These are phyloP conservation scores for Hoplodrina blanda DNA, from an alignment of 2,888 invertebrate species.

Conservation along the genomic window DNA sequence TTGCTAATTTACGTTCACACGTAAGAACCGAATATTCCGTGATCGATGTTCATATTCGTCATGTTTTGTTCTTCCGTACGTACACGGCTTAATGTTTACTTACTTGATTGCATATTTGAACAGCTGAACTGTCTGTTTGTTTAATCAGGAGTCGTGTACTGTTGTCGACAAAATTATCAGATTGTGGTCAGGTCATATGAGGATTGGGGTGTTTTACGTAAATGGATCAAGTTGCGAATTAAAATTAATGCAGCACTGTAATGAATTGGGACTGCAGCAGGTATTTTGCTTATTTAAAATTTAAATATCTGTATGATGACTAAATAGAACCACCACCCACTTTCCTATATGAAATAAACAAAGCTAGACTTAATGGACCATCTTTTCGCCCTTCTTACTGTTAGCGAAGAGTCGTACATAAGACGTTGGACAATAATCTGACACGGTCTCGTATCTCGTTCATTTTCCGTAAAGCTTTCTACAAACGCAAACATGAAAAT, in stretches of 20 bases:
- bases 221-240: too few species aligned
- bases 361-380: neutral
- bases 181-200: too few species aligned
- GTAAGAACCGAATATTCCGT: too few species aligned
- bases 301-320: too few species aligned
- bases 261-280: too few species aligned
- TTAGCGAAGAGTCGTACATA: neutral
- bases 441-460: constrained; percentile 1
- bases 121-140: neutral
- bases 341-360: neutral
- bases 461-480: neutral
- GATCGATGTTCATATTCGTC: too few species aligned
- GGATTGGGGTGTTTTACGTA: too few species aligned
- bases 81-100: neutral
- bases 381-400: neutral
- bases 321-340: neutral
- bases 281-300: too few species aligned
- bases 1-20: too few species aligned
- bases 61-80: too few species aligned
- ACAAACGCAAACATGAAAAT: neutral
- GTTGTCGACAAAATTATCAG: neutral
- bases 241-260: too few species aligned
- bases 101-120: constrained; percentile 1
- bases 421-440: neutral
- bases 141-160: constrained; percentile 1